Base-by-base conservation (phyloP, 2,113 vertebrate genomes). In the Neolamprologus sp. region DNA sequence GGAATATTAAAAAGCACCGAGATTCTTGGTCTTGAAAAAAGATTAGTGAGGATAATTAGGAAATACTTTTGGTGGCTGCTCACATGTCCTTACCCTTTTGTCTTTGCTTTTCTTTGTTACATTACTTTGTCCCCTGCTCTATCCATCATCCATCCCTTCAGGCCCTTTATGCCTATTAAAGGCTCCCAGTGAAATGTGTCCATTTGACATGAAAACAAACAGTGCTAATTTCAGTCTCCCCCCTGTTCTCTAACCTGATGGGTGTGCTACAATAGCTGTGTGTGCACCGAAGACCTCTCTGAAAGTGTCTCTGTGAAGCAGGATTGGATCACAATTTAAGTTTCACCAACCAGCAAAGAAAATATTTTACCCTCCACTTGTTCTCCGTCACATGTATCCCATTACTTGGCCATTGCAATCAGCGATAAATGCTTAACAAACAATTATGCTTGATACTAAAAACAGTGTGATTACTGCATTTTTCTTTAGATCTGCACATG, bases 131-230 rank as follows among this genome's bases (percentile, higher is more conserved):
- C 81, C 35, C 49, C 45, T 81, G 71, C 53, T 88, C 65, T 9
- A 85, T 87, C 86, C 87, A 87, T 89, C 91, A 85, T 58, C 17
- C 21, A n/a, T 40, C 16, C 71, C 90, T 87, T 79, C 84, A 58
- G 87, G 82, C 55, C 16, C 19, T 71, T 28, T 71, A 17, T 19
- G 35, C 19, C 87, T 23, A 47, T 88, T 83, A 31, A 81, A 81
- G 28, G 47, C 53, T 75, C 60, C 82, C 9, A n/a, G 49, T 81
- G 75, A 91, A 90, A 83, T 79, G 55, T 85, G 71, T 57, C 65
- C 58, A 57, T 88, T 75, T 84, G 42, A 88, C 83, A 91, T 42
- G 11, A 80, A 94, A 92, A 90, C 60, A 94, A 94, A 90, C 85
- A 73, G 23, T 13, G 73, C n/a, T 92, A 65, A 89, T 91, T 90